Base-by-base conservation (phyloP, 2,113 vertebrate species). In the Rhea pennata region DNA sequence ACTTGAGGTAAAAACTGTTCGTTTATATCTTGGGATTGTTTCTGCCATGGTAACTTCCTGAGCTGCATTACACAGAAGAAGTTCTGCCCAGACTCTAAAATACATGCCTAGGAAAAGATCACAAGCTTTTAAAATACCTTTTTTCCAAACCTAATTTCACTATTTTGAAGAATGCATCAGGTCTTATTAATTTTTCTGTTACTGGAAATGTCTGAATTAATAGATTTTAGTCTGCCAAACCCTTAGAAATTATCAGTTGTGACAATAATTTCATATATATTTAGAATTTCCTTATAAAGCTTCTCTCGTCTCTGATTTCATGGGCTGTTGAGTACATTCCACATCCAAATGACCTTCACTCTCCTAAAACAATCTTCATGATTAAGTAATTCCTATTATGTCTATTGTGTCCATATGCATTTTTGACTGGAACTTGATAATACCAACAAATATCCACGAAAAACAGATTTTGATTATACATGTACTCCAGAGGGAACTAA, bases 301-400 rank as follows among this genome's bases (percentile, higher is more conserved):
- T 77, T 50, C 65, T 83, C 42, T 17, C 12, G n/a, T 75, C 70
- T 85, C 77, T 77, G 40, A 83, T 59, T 58, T 54, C 0, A 15
- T 12, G 0, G 64, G 27, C 26, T 83, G 51, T 22, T 62, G 20
- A 39, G 56, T 33, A 75, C 76, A 12, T 76, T 81, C 29, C 42
- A 56, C 42, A 92, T 58, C n/a, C 44, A 82, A 92, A 92, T 85
- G 65, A 93, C 40, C 40, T 82, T 48, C 73, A 66, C 21, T 73
- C n/a, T 31, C 27, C 69, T 82, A 59, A 90, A 96, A 85, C 29
- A 70, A 86, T 56, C 27, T 72, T 80, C 24, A 61, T 71, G 48
- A 94, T 88, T 78, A 85, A 92, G 53, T 70, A 84, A 93, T 84
- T 96, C 84, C 27, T 62, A 53, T 70, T 81, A 75, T 5, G 10